Conservation (phyloP, 64 coral and sea anemone species). For the Porites lutea region DNA sequence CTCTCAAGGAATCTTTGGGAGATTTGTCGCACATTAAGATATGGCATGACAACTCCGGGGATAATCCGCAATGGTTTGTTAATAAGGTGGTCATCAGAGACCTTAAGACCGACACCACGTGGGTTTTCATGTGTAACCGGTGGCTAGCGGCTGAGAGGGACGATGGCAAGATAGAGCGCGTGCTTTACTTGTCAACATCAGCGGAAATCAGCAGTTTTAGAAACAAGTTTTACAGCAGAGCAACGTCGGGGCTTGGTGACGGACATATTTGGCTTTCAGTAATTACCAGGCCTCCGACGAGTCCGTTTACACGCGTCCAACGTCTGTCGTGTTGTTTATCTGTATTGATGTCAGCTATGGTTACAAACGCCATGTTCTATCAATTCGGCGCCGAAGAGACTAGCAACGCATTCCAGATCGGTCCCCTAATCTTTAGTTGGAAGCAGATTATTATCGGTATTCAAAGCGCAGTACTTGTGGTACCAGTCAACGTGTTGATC, state of each 20-base stretch:
- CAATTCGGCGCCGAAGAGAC: slow-evolving; percentile 79
- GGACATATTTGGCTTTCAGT: slow-evolving; percentile 97
- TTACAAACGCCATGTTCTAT: slow-evolving; percentile 97
- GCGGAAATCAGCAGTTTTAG: slow-evolving; percentile 87
- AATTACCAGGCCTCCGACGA: slow-evolving; percentile 88
- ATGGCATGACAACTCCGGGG: slow-evolving; percentile 89
- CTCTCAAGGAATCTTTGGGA: slow-evolving; percentile 37
- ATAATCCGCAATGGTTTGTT: slow-evolving; percentile 89
- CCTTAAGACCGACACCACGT: slow-evolving; percentile 62
- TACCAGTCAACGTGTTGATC: slow-evolving; percentile 89
- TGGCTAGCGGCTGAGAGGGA: slow-evolving; percentile 91
- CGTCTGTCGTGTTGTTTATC: slow-evolving; percentile 89
- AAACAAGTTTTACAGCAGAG: slow-evolving; percentile 89
- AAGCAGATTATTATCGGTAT: slow-evolving; percentile 84
- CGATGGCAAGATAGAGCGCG: slow-evolving; percentile 87
- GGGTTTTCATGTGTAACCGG: slow-evolving; percentile 81
- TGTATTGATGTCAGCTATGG: slow-evolving; percentile 84
- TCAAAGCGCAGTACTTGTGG: slow-evolving; percentile 87
- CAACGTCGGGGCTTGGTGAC: slow-evolving; percentile 77
- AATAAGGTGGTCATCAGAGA: slow-evolving; percentile 73
- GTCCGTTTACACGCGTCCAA: slow-evolving; percentile 89
- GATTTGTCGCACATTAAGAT: slow-evolving; percentile 62
- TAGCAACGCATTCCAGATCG: slow-evolving; percentile 76
- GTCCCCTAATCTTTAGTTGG: slow-evolving; percentile 76
- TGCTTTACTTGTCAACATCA: slow-evolving; percentile 63